These are phyloP conservation scores for Pseudorhombus dupliciocellatus DNA, from an alignment of 2,113 vertebrate species.

Conservation along the genomic window DNA sequence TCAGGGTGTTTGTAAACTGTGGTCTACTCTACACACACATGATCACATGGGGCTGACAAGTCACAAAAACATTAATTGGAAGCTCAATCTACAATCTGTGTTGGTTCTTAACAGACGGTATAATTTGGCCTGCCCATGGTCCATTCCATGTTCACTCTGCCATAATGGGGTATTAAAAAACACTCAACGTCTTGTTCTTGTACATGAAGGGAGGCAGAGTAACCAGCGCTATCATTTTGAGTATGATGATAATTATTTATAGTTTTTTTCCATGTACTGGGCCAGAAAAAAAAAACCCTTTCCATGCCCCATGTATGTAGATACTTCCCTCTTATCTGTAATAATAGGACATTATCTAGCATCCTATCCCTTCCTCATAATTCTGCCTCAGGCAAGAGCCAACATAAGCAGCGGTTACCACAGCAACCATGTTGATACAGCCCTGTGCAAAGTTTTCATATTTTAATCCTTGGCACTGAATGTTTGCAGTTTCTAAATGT, in stretches of 20 bases:
- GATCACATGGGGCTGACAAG: not conserved
- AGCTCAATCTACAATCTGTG: constrained; percentile 6
- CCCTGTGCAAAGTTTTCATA: constrained; percentile 28
- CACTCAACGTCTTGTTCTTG: too few relatives aligned
- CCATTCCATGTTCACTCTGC: not conserved
- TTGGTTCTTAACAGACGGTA: constrained; percentile 8
- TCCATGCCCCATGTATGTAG: not conserved
- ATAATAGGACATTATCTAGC: constrained; percentile 39
- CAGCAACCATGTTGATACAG: constrained; percentile 40
- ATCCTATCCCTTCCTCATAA: constrained; percentile 27
- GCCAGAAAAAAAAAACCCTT: not conserved
- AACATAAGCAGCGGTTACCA: constrained; percentile 42
- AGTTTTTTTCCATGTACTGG: not conserved
- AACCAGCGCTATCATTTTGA: constrained; percentile 14
- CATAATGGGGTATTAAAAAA: too few relatives aligned
- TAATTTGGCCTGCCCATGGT: constrained; percentile 10
- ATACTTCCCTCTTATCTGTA: constrained; percentile 11
- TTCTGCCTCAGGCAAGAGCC: constrained; percentile 42
- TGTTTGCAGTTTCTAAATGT: not conserved
- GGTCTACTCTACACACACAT: not conserved
- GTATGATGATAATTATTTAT: not conserved
- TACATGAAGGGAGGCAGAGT: constrained; percentile 24
- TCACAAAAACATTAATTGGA: not conserved
- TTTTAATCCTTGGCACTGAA: constrained; percentile 17
- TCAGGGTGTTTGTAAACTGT: not conserved